These are phyloP conservation scores for Boloria selene DNA, from an alignment of 2,888 invertebrate genomes.

Conservation along the genomic window DNA sequence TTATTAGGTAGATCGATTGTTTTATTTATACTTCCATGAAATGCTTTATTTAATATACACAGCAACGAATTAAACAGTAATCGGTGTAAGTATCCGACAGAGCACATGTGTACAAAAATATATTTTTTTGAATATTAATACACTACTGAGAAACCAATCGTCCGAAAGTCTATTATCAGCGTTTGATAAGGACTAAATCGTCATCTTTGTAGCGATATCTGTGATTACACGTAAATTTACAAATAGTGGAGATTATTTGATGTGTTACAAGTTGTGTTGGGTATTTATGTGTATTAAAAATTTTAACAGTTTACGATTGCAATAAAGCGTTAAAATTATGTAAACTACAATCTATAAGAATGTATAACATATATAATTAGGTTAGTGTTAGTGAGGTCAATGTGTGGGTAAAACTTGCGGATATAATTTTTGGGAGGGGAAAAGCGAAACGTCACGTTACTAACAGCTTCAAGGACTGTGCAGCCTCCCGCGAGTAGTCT, in stretches of 20 bases:
- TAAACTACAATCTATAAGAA: neutral
- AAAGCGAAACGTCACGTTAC: conserved; percentile 41
- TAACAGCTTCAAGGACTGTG: conserved; percentile 61
- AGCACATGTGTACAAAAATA: neutral
- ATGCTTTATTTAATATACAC: too few relatives aligned
- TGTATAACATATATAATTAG: neutral
- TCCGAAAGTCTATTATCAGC: conserved; percentile 55
- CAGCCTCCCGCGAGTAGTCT: conserved; percentile 57
- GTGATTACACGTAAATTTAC: conserved; percentile 42
- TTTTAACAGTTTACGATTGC: neutral
- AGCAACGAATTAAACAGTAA: too few relatives aligned
- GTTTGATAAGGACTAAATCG: conserved; percentile 53
- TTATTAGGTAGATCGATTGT: too few relatives aligned
- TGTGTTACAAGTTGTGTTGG: conserved; percentile 7
- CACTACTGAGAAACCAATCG: conserved; percentile 53
- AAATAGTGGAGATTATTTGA: conserved; percentile 24
- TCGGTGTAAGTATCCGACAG: too few relatives aligned
- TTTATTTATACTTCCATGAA: too few relatives aligned
- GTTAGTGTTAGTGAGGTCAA: neutral
- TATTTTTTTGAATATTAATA: conserved; percentile 9
- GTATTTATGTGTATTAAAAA: neutral
- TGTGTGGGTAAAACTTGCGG: conserved; percentile 18
- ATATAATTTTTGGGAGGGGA: conserved; percentile 32
- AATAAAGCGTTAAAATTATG: conserved; percentile 1
- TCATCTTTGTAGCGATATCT: conserved; percentile 54